Evolutionary conservation across 2,797 vertebrate species (phyloP).

Genomic region (Cryptoprocta ferox): DNA sequence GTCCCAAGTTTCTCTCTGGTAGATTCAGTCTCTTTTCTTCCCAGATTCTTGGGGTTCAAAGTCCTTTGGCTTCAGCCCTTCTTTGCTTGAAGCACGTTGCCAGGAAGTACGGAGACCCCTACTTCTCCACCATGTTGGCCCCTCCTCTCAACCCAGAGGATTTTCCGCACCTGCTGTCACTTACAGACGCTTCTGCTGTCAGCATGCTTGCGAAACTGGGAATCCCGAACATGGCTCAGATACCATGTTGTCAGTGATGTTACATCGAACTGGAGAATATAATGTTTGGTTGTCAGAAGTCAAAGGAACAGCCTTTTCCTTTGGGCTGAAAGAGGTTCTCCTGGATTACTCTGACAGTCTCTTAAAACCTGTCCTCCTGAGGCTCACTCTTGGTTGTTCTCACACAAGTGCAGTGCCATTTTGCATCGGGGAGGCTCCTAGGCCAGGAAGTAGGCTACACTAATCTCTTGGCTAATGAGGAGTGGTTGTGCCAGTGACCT

Average conservation of each 20-base stretch:
- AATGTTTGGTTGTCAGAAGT: not conserved
- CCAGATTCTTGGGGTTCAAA: no score
- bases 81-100: no score
- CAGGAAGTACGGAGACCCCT: no score
- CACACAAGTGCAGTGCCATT: not conserved
- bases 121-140: no score
- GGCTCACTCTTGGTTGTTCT: not conserved
- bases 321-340: not conserved
- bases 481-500: not conserved
- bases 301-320: not conserved
- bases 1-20: no score
- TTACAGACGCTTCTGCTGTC: not conserved
- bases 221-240: not conserved
- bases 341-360: not conserved
- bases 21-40: no score
- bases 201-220: not conserved
- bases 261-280: not conserved
- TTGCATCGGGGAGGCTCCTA: not conserved
- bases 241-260: not conserved
- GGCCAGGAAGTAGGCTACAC: not conserved
- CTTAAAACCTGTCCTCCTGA: not conserved
- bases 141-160: no score
- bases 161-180: not conserved
- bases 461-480: not conserved
- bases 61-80: no score